phyloP scores from a whole-genome alignment of 2,888 invertebrate genomes.

The Dynastes tityus region DNA sequence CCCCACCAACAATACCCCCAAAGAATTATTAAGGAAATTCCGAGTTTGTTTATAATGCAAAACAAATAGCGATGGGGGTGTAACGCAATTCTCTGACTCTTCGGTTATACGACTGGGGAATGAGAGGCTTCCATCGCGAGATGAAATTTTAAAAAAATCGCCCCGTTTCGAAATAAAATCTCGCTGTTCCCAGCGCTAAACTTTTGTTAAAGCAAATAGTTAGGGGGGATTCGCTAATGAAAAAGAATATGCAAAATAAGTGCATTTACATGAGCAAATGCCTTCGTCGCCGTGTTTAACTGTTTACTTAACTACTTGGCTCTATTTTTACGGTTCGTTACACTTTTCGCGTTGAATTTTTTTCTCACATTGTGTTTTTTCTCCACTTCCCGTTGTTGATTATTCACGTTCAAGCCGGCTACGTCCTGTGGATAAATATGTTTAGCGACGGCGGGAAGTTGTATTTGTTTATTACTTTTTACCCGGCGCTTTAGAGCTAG shows the following conservation, averaged over 20 bases:
- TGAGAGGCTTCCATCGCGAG: not conserved
- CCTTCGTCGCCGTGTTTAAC: slow-evolving; percentile 41
- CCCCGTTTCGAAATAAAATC: slow-evolving; percentile 32
- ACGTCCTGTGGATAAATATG: not conserved
- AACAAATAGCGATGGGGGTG: slow-evolving; percentile 31
- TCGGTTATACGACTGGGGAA: slow-evolving; percentile 8
- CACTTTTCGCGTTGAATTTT: slow-evolving; percentile 36
- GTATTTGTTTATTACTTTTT: slow-evolving; percentile 11
- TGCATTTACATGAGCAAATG: slow-evolving; percentile 55
- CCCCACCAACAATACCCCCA: slow-evolving; percentile 39
- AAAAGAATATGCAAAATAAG: slow-evolving; percentile 61
- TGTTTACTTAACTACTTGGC: slow-evolving; percentile 45
- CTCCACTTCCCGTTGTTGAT: slow-evolving; percentile 4
- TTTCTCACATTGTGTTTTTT: slow-evolving; percentile 27
- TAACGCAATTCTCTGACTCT: slow-evolving; percentile 1
- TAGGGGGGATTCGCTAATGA: slow-evolving; percentile 58
- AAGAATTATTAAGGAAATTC: slow-evolving; percentile 52
- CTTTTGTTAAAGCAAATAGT: slow-evolving; percentile 58
- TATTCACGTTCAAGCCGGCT: not conserved
- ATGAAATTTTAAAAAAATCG: slow-evolving; percentile 35
- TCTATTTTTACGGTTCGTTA: slow-evolving; percentile 51
- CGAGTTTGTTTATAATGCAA: slow-evolving; percentile 51
- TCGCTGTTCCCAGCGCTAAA: slow-evolving; percentile 36
- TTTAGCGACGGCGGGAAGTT: not conserved
- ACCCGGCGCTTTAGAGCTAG: too few species aligned